Evolutionary conservation across 2,797 vertebrate genomes (phyloP).

Genomic region (Diglossa cyanea): DNA sequence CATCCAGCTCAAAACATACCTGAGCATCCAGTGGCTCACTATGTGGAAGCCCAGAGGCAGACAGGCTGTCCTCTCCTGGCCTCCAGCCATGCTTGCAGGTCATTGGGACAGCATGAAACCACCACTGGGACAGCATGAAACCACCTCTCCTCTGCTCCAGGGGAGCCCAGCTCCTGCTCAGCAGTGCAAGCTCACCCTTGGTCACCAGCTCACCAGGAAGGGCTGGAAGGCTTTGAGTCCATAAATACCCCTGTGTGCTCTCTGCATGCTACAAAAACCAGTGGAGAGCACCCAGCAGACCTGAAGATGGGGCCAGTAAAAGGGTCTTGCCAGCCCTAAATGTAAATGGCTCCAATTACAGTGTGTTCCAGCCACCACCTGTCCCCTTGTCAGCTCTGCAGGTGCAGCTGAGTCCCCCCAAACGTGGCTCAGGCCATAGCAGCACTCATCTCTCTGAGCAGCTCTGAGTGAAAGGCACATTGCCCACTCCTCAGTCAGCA

Average conservation of each 20-base stretch:
- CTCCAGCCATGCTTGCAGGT: not conserved
- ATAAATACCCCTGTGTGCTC: not conserved
- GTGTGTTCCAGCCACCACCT: not conserved
- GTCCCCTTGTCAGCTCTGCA: not conserved
- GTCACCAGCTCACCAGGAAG: not conserved
- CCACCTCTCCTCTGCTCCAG: not conserved
- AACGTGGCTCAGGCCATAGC: rapidly evolving
- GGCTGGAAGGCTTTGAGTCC: not conserved
- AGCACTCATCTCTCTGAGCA: not conserved
- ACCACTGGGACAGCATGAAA: not conserved
- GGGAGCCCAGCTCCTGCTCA: not conserved
- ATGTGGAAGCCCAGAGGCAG: not conserved
- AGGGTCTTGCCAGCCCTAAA: not conserved
- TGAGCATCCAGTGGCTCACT: conserved; percentile 60
- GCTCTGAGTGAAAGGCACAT: not conserved
- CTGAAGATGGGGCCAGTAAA: not conserved
- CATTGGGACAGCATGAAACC: not conserved
- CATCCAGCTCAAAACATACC: conserved; percentile 65
- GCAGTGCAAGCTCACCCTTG: rapidly evolving
- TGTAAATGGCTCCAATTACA: not conserved
- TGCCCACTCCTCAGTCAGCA: not conserved
- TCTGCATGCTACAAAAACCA: not conserved
- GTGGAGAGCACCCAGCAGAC: not conserved
- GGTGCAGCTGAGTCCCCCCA: rapidly evolving
- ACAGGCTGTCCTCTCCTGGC: not conserved